A percentile compares a stretch with the other conserved stretches of the same genome.
Evolutionary conservation across 2,797 vertebrate species (phyloP).

Genomic region (Danio jaintianensis): DNA sequence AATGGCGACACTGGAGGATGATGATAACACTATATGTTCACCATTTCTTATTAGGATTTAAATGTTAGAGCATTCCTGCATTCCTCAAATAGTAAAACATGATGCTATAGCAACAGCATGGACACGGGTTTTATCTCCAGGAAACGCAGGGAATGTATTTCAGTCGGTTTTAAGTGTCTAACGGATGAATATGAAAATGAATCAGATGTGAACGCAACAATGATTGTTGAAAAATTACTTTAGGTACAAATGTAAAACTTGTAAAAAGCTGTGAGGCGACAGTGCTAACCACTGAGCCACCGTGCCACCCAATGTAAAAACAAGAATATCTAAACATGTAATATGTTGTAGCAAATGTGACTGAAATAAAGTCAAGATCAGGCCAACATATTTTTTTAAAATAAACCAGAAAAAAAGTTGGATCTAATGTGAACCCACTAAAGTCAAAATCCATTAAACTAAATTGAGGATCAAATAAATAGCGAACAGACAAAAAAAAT

Average conservation of each 20-base stretch:
- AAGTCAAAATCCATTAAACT: neutral
- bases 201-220: neutral
- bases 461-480: no score
- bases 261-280: no score
- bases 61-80: neutral
- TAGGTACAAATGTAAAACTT: no score
- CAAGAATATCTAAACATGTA: neutral
- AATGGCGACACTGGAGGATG: neutral
- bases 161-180: neutral
- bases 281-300: no score
- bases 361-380: neutral
- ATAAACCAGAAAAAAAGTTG: no score
- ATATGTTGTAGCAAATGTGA: neutral
- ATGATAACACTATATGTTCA: neutral
- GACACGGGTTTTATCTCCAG: neutral
- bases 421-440: neutral
- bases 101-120: no score
- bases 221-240: neutral
- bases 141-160: neutral
- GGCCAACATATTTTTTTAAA: no score
- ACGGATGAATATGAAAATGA: neutral
- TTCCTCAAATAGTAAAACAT: neutral
- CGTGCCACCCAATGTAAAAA: neutral
- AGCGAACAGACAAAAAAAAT: no score
- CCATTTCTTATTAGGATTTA: slow-evolving; percentile 5